Evolutionary conservation across 2,113 vertebrate genomes (phyloP).

Genomic region (Dissostichus mawsoni): DNA sequence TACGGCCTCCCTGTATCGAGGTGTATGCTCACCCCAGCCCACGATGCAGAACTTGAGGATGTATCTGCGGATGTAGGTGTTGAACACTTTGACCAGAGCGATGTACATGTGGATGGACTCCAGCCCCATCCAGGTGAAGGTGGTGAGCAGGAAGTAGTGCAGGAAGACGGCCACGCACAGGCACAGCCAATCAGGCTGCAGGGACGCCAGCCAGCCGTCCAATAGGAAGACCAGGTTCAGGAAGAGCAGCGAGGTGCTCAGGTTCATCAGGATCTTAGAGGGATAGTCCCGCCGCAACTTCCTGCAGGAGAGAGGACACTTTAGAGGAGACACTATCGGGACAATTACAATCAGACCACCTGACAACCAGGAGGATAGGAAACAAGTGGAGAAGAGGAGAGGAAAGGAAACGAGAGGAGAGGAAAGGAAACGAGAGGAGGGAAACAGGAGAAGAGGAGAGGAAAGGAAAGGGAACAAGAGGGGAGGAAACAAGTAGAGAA

Average conservation of each 20-base stretch:
- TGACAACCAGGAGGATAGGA: no score
- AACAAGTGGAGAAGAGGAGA: no score
- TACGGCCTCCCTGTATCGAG: no score
- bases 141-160: slow-evolving; percentile 95
- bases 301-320: slow-evolving; percentile 71
- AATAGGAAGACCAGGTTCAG: slow-evolving; percentile 94
- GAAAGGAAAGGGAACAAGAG: no score
- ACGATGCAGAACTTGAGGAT: slow-evolving; percentile 97
- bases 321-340: no score
- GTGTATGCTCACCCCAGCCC: slow-evolving; percentile 92
- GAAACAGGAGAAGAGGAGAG: no score
- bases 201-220: slow-evolving; percentile 93
- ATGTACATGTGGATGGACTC: slow-evolving; percentile 99
- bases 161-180: slow-evolving; percentile 87
- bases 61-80: slow-evolving; percentile 96
- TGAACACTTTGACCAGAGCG: slow-evolving; percentile 97
- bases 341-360: no score
- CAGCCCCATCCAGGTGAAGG: slow-evolving; percentile 99
- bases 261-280: slow-evolving; percentile 98
- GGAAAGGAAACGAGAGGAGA: no score
- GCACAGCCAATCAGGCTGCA: slow-evolving; percentile 86
- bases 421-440: no score
- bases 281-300: slow-evolving; percentile 97
- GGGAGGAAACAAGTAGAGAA: no score
- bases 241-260: slow-evolving; percentile 92